These are phyloP conservation scores for Pholis gunnellus DNA, from an alignment of 2,113 vertebrate species.

Conservation along the genomic window DNA sequence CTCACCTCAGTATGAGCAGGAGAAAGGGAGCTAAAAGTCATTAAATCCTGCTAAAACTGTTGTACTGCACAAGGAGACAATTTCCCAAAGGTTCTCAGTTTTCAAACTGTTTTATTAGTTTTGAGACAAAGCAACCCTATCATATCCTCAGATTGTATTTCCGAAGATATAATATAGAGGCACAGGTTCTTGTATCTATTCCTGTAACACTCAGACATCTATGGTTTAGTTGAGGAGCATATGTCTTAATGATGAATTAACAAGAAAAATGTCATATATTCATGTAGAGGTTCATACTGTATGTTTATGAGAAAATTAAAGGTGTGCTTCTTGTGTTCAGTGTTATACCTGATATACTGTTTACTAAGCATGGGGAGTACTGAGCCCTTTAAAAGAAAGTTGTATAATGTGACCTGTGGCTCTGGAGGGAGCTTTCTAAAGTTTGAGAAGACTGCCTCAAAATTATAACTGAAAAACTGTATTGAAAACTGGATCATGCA, in stretches of 20 bases:
- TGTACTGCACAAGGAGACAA: conserved; percentile 50
- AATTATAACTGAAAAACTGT: not conserved
- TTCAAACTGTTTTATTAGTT: conserved; percentile 71
- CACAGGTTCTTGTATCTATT: conserved; percentile 23
- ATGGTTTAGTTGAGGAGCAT: not conserved
- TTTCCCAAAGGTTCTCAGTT: conserved; percentile 65
- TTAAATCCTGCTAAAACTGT: conserved; percentile 57
- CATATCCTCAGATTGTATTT: conserved; percentile 38
- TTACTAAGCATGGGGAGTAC: not conserved
- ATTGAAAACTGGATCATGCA: not conserved
- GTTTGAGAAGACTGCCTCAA: not conserved
- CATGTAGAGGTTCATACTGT: not conserved
- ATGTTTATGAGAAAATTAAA: not conserved
- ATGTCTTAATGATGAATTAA: not conserved
- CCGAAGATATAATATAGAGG: conserved; percentile 35
- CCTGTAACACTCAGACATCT: not conserved
- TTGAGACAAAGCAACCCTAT: conserved; percentile 37
- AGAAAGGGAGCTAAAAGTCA: conserved; percentile 46
- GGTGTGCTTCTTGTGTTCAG: not conserved
- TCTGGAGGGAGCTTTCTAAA: too few species aligned
- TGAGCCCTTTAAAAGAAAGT: not conserved
- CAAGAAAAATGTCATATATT: not conserved
- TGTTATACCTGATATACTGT: not conserved
- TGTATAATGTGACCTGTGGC: not conserved
- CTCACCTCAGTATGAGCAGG: conserved; percentile 45